Conservation (phyloP, 2,888 invertebrate genomes). For the Capitulum mitella region DNA sequence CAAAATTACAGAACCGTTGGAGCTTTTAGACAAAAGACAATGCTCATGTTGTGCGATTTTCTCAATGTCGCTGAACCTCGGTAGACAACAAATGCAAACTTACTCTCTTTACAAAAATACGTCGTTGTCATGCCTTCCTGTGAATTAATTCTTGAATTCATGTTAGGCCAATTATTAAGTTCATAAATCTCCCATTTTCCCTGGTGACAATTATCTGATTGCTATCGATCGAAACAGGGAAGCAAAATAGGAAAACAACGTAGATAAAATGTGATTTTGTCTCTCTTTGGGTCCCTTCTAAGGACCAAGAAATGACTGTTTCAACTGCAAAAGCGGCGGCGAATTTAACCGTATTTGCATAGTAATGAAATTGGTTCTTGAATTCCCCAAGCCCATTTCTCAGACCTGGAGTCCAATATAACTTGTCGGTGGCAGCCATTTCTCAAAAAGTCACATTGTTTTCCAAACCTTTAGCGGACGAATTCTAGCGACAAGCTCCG, state of each 20-base stretch:
- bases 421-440: slow-evolving; percentile 10
- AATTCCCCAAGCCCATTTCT: slow-evolving; percentile 1
- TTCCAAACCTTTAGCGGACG: neutral
- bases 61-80: too few relatives aligned
- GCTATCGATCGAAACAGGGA: neutral
- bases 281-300: neutral
- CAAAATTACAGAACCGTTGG: too few relatives aligned
- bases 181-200: neutral
- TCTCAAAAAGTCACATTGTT: slow-evolving; percentile 24
- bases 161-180: neutral
- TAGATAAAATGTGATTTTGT: neutral
- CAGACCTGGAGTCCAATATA: slow-evolving; percentile 22
- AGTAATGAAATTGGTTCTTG: slow-evolving; percentile 23
- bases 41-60: too few relatives aligned
- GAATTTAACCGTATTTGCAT: slow-evolving; percentile 22
- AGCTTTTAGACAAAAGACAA: too few relatives aligned
- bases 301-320: neutral
- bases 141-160: too few relatives aligned
- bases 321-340: neutral
- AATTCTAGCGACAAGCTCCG: neutral
- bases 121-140: too few relatives aligned
- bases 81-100: too few relatives aligned
- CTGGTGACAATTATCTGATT: neutral
- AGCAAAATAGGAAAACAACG: neutral
- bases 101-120: too few relatives aligned